Evolutionary conservation across 2,113 vertebrate species (phyloP).

Genomic region (Corythaeola cristata): DNA sequence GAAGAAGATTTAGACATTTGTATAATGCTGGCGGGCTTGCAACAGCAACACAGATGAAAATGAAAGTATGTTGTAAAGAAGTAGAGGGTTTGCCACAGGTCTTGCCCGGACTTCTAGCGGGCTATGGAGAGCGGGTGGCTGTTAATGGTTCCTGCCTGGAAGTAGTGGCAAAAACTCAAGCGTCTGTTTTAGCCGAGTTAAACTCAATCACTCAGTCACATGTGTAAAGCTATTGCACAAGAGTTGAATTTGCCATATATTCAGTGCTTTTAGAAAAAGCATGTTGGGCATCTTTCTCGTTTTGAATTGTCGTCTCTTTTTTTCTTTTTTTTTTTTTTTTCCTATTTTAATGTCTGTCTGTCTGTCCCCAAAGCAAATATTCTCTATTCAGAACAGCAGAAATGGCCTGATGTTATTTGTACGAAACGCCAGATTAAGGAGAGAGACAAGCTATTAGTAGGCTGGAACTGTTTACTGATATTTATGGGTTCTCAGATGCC

Average conservation of each 20-base stretch:
- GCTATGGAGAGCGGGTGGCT: neutral
- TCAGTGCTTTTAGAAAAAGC: neutral
- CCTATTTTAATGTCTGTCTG: neutral
- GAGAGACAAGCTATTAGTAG: constrained; percentile 4
- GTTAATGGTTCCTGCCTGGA: neutral
- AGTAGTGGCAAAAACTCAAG: neutral
- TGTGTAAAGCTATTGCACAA: neutral
- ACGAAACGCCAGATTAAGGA: neutral
- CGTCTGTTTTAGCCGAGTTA: neutral
- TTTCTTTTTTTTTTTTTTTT: too few relatives aligned
- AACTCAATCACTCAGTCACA: neutral
- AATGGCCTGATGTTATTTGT: neutral
- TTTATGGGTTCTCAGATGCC: constrained; percentile 35
- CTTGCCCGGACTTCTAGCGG: neutral
- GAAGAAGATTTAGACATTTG: neutral
- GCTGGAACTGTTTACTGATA: constrained; percentile 40
- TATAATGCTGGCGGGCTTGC: neutral
- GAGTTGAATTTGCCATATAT: neutral
- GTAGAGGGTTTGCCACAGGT: neutral
- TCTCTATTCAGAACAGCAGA: neutral
- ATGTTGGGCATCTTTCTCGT: neutral
- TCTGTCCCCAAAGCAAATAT: neutral
- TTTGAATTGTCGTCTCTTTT: neutral
- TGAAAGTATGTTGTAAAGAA: neutral
- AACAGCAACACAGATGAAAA: neutral